A percentile compares a stretch with the other conserved stretches of the same genome.
These are phyloP conservation scores for Drosophila willistoni DNA, from an alignment of 1,140 invertebrate genomes.

Conservation along the genomic window DNA sequence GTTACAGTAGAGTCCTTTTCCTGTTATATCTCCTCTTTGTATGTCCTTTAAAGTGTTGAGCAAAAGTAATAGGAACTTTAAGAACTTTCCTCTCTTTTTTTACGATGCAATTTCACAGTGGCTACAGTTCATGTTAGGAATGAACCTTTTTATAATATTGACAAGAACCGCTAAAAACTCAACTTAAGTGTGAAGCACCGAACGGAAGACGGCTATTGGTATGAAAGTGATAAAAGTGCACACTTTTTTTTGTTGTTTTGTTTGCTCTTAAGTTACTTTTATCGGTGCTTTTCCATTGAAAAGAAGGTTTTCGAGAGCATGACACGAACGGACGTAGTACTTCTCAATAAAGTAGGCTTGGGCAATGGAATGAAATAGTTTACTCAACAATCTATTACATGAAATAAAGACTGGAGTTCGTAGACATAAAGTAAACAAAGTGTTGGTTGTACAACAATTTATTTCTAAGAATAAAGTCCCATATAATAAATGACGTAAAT, in stretches of 20 bases:
- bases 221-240: background rate
- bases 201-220: background rate
- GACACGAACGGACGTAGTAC: no score
- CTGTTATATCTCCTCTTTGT: background rate
- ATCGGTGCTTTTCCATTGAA: no score
- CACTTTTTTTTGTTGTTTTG: background rate
- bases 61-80: background rate
- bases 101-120: background rate
- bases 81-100: background rate
- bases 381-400: no score
- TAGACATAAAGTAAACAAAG: no score
- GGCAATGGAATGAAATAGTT: no score
- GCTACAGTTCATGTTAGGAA: background rate
- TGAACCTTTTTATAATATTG: background rate
- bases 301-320: no score
- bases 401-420: no score
- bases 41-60: slow-evolving; percentile 9
- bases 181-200: background rate
- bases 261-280: background rate
- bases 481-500: no score
- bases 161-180: background rate
- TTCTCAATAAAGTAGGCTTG: no score
- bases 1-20: background rate
- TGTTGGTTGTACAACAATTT: no score
- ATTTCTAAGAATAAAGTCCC: no score